Percentiles rank a stretch among this genome's conserved stretches.
Evolutionary conservation across 2,113 vertebrate species (phyloP).

Genomic region (Mus spicilegus): DNA sequence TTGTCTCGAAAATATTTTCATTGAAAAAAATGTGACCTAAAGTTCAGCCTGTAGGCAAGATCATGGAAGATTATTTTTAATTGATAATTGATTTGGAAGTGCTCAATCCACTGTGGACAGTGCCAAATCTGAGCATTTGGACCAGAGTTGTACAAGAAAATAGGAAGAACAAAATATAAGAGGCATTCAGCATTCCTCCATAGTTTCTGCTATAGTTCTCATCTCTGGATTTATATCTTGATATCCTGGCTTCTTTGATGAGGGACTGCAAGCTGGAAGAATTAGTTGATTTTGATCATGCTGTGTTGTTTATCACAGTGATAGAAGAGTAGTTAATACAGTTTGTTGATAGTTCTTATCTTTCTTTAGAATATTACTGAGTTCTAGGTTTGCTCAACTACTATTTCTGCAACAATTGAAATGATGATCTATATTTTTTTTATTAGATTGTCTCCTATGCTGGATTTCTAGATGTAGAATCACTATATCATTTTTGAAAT

Average conservation of each 20-base stretch:
- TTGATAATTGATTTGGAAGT: neutral
- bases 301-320: neutral
- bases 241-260: neutral
- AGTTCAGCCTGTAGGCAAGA: neutral
- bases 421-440: neutral
- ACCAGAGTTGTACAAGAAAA: neutral
- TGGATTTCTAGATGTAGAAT: neutral
- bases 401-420: neutral
- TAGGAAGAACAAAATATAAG: neutral
- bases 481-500: neutral
- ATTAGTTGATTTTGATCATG: neutral
- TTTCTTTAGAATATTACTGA: neutral
- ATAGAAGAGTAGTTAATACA: neutral
- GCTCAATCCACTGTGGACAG: neutral
- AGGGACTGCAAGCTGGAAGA: neutral
- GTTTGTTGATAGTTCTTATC: neutral
- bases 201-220: neutral
- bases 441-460: neutral
- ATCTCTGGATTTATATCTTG: neutral
- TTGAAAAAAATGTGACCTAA: neutral
- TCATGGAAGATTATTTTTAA: neutral
- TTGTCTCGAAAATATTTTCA: too few species aligned
- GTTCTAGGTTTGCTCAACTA: neutral
- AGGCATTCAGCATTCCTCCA: neutral
- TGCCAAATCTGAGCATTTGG: neutral